Percentiles rank a stretch among this genome's conserved stretches.
These are phyloP conservation scores for Polietes domitor DNA, from an alignment of 2,888 invertebrate species.

Conservation along the genomic window DNA sequence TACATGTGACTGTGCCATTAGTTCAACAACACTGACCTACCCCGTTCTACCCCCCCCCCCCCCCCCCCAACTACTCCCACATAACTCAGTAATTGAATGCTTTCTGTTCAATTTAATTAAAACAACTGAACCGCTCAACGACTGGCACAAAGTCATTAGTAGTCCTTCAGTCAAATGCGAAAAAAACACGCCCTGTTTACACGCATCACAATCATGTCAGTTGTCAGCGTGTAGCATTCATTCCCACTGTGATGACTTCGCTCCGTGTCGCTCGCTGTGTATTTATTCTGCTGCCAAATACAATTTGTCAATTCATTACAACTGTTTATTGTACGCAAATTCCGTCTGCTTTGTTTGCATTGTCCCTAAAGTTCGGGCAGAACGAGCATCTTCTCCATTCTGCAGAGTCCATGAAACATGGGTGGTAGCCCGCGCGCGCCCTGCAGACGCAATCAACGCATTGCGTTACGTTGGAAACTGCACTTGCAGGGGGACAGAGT, in stretches of 20 bases:
- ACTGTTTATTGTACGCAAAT: constrained; percentile 21
- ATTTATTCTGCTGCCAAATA: constrained; percentile 19
- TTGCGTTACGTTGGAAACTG: not conserved
- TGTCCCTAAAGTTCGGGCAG: not conserved
- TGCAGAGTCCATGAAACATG: not conserved
- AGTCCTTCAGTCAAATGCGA: not conserved
- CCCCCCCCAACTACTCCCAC: not conserved
- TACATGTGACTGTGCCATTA: too few relatives aligned
- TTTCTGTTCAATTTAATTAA: constrained; percentile 9
- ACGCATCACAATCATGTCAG: not conserved
- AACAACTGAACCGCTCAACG: constrained; percentile 3
- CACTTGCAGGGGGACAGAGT: not conserved
- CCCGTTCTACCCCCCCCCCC: too few relatives aligned
- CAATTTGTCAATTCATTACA: constrained; percentile 23
- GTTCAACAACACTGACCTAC: too few relatives aligned
- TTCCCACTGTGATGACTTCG: not conserved
- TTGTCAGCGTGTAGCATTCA: not conserved
- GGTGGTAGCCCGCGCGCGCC: not conserved
- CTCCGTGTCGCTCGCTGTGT: not conserved
- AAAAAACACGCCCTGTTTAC: not conserved
- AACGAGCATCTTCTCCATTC: not conserved
- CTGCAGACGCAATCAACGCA: not conserved
- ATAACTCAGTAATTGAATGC: not conserved
- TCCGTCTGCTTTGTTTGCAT: not conserved
- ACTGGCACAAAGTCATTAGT: constrained; percentile 16